These are phyloP conservation scores for Dallia pectoralis DNA, from an alignment of 2,797 vertebrate genomes.

Conservation along the genomic window DNA sequence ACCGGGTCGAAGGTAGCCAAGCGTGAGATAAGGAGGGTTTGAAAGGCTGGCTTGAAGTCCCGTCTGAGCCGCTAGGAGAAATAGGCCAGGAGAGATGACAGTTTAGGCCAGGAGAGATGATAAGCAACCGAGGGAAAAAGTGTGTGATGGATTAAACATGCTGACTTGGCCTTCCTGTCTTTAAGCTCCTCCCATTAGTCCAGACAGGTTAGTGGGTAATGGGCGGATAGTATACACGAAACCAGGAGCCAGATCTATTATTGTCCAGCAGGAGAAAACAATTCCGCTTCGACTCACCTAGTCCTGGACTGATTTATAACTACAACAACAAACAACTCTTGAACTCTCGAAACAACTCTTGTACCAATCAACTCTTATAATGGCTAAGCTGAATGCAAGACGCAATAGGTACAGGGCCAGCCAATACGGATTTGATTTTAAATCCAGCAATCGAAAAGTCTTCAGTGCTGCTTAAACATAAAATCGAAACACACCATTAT, in stretches of 20 bases:
- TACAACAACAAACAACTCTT: not conserved
- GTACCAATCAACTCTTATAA: not conserved
- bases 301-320: not conserved
- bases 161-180: not conserved
- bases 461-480: not conserved
- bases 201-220: not conserved
- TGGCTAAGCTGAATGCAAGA: not conserved
- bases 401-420: not conserved
- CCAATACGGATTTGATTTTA: not conserved
- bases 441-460: not conserved
- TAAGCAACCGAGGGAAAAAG: not conserved
- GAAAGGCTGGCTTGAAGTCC: slow-evolving; percentile 1
- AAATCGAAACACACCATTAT: slow-evolving; percentile 1
- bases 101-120: not conserved
- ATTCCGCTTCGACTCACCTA: not conserved
- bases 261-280: not conserved
- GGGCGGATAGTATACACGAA: not conserved
- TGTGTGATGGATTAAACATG: not conserved
- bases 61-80: not conserved
- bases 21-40: not conserved
- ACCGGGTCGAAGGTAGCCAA: slow-evolving; percentile 9
- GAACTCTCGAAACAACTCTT: too few relatives aligned
- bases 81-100: not conserved
- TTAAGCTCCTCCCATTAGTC: not conserved
- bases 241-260: not conserved